Percentiles rank a stretch among this genome's conserved stretches.
Conservation (phyloP, 1,140 invertebrate genomes). For the Aphidius gifuensis region DNA sequence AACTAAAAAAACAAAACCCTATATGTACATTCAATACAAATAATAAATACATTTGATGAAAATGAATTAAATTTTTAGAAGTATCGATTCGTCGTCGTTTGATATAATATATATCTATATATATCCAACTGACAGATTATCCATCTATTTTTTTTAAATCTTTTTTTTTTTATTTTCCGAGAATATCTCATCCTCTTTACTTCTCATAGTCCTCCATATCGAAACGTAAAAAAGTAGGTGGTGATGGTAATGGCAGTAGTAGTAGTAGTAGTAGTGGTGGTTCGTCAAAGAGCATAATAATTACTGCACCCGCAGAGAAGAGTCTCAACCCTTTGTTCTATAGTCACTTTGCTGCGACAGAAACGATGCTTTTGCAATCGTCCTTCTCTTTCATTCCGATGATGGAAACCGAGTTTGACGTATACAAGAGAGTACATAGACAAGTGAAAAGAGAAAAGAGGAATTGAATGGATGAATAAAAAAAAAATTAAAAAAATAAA, state of each 20-base stretch:
- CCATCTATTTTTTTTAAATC: too few species aligned
- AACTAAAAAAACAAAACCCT: too few species aligned
- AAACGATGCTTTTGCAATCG: background rate
- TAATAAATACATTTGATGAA: too few species aligned
- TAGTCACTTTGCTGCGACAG: conserved; percentile 48
- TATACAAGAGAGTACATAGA: background rate
- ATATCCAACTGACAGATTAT: too few species aligned
- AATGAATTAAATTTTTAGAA: conserved; percentile 21
- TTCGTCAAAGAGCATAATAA: conserved; percentile 49
- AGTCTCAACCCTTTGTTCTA: conserved; percentile 54
- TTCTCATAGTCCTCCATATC: conserved; percentile 10
- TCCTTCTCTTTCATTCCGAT: background rate
- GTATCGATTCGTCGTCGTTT: conserved; percentile 22
- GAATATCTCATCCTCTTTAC: too few species aligned
- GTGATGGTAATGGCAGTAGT: conserved; percentile 2
- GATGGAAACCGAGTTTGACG: background rate
- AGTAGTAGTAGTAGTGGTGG: background rate
- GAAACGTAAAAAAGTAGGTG: conserved; percentile 3
- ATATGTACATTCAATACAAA: too few species aligned
- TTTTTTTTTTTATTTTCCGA: too few species aligned
- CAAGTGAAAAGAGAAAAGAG: background rate
- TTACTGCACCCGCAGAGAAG: conserved; percentile 53
- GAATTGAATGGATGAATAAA: background rate
- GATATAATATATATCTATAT: too few species aligned
- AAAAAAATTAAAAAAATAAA: background rate